Conservation (phyloP, 2,797 vertebrate species). For the Poecilia velifera region DNA sequence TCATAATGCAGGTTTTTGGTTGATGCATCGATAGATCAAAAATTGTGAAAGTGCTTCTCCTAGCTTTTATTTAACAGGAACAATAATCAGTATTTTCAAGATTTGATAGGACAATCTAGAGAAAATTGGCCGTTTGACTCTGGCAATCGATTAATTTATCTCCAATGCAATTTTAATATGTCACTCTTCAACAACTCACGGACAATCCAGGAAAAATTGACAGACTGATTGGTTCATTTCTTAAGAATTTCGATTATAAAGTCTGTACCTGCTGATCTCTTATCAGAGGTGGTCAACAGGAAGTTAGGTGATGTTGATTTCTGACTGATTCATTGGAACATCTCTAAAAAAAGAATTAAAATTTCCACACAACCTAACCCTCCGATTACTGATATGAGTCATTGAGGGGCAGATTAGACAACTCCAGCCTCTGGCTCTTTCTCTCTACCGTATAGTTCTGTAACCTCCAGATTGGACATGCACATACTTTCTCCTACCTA, state of each 20-base stretch:
- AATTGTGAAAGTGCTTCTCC: not conserved
- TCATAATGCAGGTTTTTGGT: not conserved
- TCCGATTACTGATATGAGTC: no score
- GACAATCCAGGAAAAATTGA: not conserved
- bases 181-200: not conserved
- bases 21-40: not conserved
- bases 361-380: not conserved
- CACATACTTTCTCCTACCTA: conserved; percentile 47
- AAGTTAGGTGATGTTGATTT: not conserved
- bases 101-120: not conserved
- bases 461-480: conserved; percentile 10
- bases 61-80: not conserved
- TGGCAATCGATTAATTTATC: not conserved
- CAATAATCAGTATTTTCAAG: not conserved
- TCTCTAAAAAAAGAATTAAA: not conserved
- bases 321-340: not conserved
- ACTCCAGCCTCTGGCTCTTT: not conserved
- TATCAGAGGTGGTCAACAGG: not conserved
- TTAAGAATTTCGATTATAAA: not conserved
- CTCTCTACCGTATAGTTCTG: not conserved
- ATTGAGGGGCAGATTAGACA: not conserved
- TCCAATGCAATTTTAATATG: not conserved
- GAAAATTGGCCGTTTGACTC: not conserved
- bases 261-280: not conserved
- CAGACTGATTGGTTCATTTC: not conserved